phyloP scores from a whole-genome alignment of 2,113 vertebrate species.

The Numenius arquata region DNA sequence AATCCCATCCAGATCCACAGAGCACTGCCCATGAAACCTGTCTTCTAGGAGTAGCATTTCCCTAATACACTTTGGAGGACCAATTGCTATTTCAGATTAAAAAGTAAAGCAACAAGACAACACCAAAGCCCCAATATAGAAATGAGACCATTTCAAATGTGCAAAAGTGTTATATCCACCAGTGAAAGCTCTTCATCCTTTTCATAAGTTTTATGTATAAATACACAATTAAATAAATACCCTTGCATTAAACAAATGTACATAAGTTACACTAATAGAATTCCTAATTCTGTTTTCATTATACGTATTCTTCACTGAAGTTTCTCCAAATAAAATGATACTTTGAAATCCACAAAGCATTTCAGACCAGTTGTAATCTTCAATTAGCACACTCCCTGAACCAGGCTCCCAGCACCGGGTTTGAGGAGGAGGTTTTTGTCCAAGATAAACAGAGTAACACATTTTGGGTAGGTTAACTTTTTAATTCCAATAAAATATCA shows the following conservation, averaged over 20 bases:
- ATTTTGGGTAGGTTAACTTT: background rate
- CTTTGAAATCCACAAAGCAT: background rate
- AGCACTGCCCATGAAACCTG: fast-evolving
- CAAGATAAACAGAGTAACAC: slow-evolving; percentile 28
- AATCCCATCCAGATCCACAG: background rate
- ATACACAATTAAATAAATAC: background rate
- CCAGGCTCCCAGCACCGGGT: background rate
- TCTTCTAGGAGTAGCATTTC: background rate
- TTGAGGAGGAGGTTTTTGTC: background rate
- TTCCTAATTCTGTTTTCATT: background rate
- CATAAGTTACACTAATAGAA: background rate
- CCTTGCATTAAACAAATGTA: background rate
- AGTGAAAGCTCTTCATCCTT: background rate
- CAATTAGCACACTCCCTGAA: background rate
- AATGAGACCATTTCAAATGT: fast-evolving
- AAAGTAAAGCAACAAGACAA: background rate
- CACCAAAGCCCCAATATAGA: background rate
- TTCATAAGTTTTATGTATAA: background rate
- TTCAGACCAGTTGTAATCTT: background rate
- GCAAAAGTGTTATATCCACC: background rate
- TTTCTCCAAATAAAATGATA: background rate
- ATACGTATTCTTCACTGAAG: background rate
- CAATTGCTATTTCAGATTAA: background rate
- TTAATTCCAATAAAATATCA: background rate
- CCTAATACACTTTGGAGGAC: fast-evolving